Base-by-base conservation (phyloP, 2,888 invertebrate genomes). In the Plebejus melissa region DNA sequence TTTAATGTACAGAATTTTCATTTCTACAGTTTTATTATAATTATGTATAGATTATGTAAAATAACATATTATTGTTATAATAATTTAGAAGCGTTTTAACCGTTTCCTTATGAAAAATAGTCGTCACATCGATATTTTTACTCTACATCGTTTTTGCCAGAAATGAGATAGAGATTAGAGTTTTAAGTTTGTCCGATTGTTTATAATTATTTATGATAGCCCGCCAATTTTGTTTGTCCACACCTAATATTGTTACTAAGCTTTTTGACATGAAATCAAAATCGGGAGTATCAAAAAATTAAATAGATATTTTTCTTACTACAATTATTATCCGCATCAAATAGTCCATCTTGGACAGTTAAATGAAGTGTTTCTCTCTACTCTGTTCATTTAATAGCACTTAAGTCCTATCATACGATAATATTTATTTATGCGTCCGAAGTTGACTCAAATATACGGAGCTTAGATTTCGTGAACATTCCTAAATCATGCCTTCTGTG, bases 401-500 rank as follows among this genome's bases (percentile, higher is more conserved):
- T 46, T 46, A 41, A 28, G 50, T 28, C 9, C 28, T 54, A 28
- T 50, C 46, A 54, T 16, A 72, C 32, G 32, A 54, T 50, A 72
- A 72, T 72, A 54, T 72, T 72, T 72, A 54, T 72, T 72, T 72
- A 72, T 41, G 70, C 9, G 54, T 2, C 32, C 72, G 54, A 54
- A 72, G 72, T 72, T 72, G 54, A 50, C 46, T 71, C 28, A 50
- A 72, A 72, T 72, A 72, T 54, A 72, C 28, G 54, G 50, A 54
- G 72, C 32, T 72, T n/a, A 50, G 69, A 38, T 54, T 69, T 76
- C 74, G 69, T 74, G 38, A 58, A 74, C 58, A 70, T 74, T 74
- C 74, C 74, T 76, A 76, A 71, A 76, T 76, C 74, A 76, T 58
- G 74, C 46, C 50, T 70, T 69, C 46, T 70, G 70, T 38, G 75